Evolutionary conservation across 2,797 vertebrate genomes (phyloP).

Genomic region (Peromyscus nudipes): DNA sequence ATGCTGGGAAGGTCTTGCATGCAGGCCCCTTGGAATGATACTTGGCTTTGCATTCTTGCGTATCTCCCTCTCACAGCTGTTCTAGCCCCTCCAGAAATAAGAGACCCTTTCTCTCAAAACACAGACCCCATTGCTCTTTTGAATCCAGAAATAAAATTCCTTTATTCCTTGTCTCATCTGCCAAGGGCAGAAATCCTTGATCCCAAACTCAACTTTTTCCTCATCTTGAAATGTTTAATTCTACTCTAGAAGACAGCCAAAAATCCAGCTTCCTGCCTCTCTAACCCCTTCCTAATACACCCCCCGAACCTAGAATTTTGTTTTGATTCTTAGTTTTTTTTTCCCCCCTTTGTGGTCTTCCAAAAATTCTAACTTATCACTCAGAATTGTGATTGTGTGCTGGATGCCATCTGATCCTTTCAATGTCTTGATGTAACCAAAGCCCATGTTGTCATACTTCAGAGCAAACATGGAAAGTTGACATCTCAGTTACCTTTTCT

Average conservation of each 20-base stretch:
- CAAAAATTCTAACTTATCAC: not conserved
- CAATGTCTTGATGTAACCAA: not conserved
- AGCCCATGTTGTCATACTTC: not conserved
- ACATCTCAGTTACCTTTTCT: not conserved
- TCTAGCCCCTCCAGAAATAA: constrained; percentile 42
- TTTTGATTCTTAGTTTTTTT: not conserved
- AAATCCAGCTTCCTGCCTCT: not conserved
- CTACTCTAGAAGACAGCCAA: not conserved
- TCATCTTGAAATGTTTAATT: constrained; percentile 69
- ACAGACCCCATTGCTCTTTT: constrained; percentile 32
- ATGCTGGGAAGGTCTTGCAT: not conserved
- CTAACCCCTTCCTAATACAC: not conserved
- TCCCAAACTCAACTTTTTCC: constrained; percentile 48
- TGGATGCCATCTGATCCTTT: not conserved
- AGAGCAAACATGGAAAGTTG: not conserved
- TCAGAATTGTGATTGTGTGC: not conserved
- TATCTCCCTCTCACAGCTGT: constrained; percentile 65
- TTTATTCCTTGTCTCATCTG: constrained; percentile 7
- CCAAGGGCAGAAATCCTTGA: constrained; percentile 67
- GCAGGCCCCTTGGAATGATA: constrained; percentile 23
- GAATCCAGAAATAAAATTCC: constrained; percentile 55
- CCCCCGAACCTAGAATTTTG: not conserved
- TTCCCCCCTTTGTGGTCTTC: not conserved
- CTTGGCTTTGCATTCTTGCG: constrained; percentile 70
- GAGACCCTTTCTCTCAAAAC: constrained; percentile 63